phyloP scores from a whole-genome alignment of 2,797 vertebrate species.

The Sarcophilus harrisii region DNA sequence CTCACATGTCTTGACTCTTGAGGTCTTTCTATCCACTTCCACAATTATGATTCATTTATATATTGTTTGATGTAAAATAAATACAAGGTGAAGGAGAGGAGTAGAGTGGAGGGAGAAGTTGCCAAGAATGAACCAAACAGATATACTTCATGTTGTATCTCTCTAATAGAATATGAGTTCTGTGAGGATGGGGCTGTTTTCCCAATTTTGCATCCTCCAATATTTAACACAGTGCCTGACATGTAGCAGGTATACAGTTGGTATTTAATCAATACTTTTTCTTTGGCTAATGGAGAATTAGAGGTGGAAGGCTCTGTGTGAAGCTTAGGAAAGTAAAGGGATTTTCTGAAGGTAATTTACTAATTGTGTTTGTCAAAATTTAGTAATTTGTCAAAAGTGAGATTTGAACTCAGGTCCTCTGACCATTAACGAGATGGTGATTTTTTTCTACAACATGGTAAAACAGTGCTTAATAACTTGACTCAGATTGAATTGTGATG shows the following conservation, averaged over 20 bases:
- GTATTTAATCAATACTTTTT: background rate
- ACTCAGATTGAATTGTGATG: background rate
- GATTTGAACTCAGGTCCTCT: background rate
- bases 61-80: background rate
- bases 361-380: background rate
- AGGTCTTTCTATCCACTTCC: background rate
- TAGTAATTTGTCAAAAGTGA: background rate
- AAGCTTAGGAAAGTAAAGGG: background rate
- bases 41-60: background rate
- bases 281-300: background rate
- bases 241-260: background rate
- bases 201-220: background rate
- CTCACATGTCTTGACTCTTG: background rate
- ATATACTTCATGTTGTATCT: background rate
- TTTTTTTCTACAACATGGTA: background rate
- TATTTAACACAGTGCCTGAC: background rate
- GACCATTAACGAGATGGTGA: background rate
- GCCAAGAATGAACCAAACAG: background rate
- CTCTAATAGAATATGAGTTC: background rate
- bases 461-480: background rate
- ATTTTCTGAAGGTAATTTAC: background rate
- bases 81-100: background rate
- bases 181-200: background rate
- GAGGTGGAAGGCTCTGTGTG: background rate
- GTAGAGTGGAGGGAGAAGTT: background rate